Percentiles rank a stretch among this genome's conserved stretches.
phyloP scores from a whole-genome alignment of 2,797 vertebrate genomes.

The Poeciliopsis gracilis region DNA sequence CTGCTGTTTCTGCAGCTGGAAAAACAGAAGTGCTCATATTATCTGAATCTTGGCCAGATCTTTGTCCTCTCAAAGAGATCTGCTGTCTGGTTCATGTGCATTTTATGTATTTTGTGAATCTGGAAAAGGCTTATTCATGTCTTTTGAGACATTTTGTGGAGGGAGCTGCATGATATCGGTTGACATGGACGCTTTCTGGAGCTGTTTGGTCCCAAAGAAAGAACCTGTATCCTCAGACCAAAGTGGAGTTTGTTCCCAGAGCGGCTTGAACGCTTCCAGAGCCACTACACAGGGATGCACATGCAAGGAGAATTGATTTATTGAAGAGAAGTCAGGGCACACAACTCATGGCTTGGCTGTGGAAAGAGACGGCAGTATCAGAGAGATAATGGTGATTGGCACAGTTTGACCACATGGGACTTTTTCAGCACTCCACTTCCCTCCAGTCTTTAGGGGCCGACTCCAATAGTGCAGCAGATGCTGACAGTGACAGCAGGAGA shows the following conservation, averaged over 20 bases:
- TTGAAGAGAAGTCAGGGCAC: neutral
- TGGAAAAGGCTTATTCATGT: neutral
- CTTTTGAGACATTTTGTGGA: neutral
- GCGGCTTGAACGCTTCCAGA: neutral
- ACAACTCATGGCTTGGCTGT: neutral
- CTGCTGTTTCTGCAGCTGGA: neutral
- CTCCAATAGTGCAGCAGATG: neutral
- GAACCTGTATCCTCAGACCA: neutral
- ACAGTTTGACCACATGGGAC: neutral
- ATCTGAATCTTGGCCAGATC: neutral
- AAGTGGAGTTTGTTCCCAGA: neutral
- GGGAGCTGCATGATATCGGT: neutral
- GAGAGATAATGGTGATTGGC: neutral
- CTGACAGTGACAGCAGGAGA: neutral
- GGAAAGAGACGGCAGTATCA: neutral
- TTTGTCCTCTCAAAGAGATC: neutral
- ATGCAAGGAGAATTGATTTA: neutral
- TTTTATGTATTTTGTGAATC: neutral
- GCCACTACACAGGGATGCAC: neutral
- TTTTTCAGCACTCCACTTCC: neutral
- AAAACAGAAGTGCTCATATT: neutral
- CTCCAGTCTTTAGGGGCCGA: neutral
- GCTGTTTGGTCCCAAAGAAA: neutral
- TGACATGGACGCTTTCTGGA: neutral
- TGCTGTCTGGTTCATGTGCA: neutral